Conservation (phyloP, 1,140 invertebrate genomes). For the Aphis gossypii region DNA sequence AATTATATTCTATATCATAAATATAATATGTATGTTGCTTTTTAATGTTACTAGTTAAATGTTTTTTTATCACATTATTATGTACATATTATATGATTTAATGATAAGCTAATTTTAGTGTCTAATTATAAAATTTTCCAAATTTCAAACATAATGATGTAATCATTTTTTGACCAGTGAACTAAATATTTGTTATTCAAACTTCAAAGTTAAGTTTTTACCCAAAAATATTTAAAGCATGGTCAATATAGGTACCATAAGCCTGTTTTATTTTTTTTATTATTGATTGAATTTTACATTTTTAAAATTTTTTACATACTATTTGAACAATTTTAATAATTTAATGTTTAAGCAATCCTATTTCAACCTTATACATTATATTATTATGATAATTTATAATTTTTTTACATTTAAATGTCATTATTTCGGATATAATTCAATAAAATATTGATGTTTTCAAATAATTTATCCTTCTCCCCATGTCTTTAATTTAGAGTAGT, state of each 20-base stretch:
- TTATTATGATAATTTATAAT: neutral
- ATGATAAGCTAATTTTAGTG: constrained; percentile 22
- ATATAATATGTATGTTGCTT: neutral
- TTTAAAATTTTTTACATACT: neutral
- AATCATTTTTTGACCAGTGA: neutral
- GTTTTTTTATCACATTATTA: neutral
- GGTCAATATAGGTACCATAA: neutral
- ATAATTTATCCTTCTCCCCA: neutral
- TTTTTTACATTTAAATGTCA: neutral
- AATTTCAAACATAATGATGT: neutral
- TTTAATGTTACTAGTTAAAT: constrained; percentile 44
- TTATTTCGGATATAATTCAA: neutral
- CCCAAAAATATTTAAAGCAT: neutral
- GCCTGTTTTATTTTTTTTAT: constrained; percentile 1
- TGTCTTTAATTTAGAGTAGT: neutral
- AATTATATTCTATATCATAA: neutral
- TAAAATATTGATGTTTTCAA: neutral
- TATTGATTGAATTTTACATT: neutral
- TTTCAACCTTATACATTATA: neutral
- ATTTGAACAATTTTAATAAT: neutral
- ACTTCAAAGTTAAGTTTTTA: neutral
- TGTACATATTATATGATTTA: constrained; percentile 32
- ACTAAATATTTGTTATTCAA: neutral
- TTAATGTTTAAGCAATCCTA: neutral
- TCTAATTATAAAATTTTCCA: neutral